Evolutionary conservation across 2,888 invertebrate species (phyloP).

Genomic region (Drosophila monieri): DNA sequence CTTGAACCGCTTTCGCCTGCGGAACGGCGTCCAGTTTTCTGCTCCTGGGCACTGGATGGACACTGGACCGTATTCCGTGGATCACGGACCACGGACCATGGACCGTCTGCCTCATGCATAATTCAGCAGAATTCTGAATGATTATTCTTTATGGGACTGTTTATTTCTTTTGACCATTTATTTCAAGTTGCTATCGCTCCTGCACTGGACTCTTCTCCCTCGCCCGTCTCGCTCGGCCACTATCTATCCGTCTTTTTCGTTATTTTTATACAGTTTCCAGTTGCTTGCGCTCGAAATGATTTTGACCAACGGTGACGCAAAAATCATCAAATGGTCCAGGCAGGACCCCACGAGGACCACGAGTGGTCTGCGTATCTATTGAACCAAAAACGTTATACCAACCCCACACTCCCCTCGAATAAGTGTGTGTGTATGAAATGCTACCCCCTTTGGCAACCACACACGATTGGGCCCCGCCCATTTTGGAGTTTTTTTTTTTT

Average conservation of each 20-base stretch:
- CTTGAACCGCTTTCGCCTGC: conserved; percentile 15
- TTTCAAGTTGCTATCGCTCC: conserved; percentile 78
- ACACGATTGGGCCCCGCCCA: conserved; percentile 28
- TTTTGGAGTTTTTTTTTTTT: conserved; percentile 17
- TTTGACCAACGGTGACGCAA: conserved; percentile 79
- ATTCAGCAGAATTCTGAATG: conserved; percentile 84
- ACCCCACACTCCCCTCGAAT: conserved; percentile 27
- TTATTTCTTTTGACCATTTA: conserved; percentile 84
- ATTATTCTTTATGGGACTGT: conserved; percentile 84
- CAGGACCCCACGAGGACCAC: conserved; percentile 20
- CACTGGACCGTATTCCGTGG: conserved; percentile 19
- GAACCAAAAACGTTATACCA: conserved; percentile 66
- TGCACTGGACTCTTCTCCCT: conserved; percentile 43
- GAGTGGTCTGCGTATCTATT: conserved; percentile 68
- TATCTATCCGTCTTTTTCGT: conserved; percentile 45
- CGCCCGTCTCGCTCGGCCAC: not conserved
- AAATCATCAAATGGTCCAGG: conserved; percentile 72
- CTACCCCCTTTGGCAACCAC: conserved; percentile 34
- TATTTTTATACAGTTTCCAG: conserved; percentile 81
- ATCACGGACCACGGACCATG: conserved; percentile 23
- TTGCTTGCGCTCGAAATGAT: conserved; percentile 81
- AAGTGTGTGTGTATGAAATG: conserved; percentile 4
- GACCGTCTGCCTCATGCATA: conserved; percentile 81
- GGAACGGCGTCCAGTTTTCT: conserved; percentile 57
- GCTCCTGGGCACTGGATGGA: conserved; percentile 35